These are phyloP conservation scores for Spisula solida DNA, from an alignment of 2,888 invertebrate genomes.

Conservation along the genomic window DNA sequence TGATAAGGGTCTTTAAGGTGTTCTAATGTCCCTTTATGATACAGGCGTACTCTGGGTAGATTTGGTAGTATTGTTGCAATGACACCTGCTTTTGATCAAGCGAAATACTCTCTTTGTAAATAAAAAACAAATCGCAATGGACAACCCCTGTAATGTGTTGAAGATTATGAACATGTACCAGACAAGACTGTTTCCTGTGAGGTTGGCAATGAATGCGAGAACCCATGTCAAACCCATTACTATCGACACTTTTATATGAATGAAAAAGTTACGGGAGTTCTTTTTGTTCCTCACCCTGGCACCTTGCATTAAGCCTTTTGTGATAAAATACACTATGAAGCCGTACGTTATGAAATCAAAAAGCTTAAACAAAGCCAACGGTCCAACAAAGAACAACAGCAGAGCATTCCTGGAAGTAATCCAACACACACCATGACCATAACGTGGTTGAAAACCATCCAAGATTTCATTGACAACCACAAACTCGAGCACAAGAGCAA, in stretches of 20 bases:
- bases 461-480: slow-evolving; percentile 78
- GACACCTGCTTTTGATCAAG: slow-evolving; percentile 61
- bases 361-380: slow-evolving; percentile 88
- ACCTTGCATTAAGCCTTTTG: slow-evolving; percentile 55
- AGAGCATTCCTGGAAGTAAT: slow-evolving; percentile 89
- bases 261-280: slow-evolving; percentile 70
- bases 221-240: slow-evolving; percentile 88
- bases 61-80: too few relatives aligned
- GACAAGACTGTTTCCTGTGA: slow-evolving; percentile 82
- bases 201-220: slow-evolving; percentile 87
- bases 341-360: slow-evolving; percentile 88
- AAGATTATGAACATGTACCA: slow-evolving; percentile 88
- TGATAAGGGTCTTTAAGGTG: background rate
- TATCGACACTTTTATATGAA: slow-evolving; percentile 83
- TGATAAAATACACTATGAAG: slow-evolving; percentile 89
- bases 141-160: slow-evolving; percentile 89
- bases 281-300: slow-evolving; percentile 58
- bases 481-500: slow-evolving; percentile 88
- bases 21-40: background rate
- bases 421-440: slow-evolving; percentile 89
- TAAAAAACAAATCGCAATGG: slow-evolving; percentile 88
- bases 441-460: slow-evolving; percentile 87
- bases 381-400: slow-evolving; percentile 89
- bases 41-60: background rate
- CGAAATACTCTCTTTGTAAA: slow-evolving; percentile 80